Base-by-base conservation (phyloP, 1,140 invertebrate species). In the Drosophila saltans region DNA sequence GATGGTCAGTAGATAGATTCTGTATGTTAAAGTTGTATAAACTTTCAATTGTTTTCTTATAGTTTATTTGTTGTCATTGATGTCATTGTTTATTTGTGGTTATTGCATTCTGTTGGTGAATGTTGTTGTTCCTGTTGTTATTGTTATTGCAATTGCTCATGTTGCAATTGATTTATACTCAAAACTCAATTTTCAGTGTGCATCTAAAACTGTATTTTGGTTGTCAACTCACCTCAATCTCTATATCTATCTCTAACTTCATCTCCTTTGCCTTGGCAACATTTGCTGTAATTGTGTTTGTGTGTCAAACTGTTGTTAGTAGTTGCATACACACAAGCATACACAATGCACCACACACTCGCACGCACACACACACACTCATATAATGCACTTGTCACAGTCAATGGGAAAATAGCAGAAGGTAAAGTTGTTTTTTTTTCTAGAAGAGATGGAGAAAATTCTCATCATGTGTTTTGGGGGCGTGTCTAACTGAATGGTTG, bases 281-380 rank as follows among this genome's bases (percentile, higher is more conserved):
- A 64, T 60, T 69, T 76, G 58, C 55, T 80, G 84, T 88, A 88
- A 88, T 83, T 89, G 84, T 88, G 83, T 88, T 89, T 83, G 80
- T 88, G 74, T 88, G 84, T 84, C 83, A 86, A 74, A 73, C 72
- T 78, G 83, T 68, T 77, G 78, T 70, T 81, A 84, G 81, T 80
- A 52, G 45, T 52, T 52, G 24, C 80, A 67, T 65, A 69, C 70
- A 81, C 58, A 81, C 69, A 76, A 36, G 21, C 57, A 70, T 9
- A 66, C 57, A 70, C 16, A 66, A 4, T 30, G 28, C 28, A 30
- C 28, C 55, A 69, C 57, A 70, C 10, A 66, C 52, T 68, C 16
- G 63, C 39, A 11, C 16, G 52, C 52, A 66, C 11, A 75, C 26
- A 60, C 26, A 58, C 62, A 43, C 45, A 66, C 65, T 55, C 57